Conservation (phyloP, 2,113 vertebrate genomes). For the Pheucticus melanocephalus region DNA sequence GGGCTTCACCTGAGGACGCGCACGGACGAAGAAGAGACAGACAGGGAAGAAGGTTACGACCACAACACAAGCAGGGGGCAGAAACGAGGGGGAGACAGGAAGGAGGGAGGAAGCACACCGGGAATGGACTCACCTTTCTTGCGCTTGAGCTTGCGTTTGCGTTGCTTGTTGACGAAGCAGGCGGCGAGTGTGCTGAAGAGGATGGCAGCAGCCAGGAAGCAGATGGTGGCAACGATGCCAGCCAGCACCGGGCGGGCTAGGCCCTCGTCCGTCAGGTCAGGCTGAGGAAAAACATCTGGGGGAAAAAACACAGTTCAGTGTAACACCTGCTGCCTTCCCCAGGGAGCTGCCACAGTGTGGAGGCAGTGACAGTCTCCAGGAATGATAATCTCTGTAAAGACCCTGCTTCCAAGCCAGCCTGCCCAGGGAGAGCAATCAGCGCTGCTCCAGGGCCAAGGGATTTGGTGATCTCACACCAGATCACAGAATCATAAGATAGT, state of each 20-base stretch:
- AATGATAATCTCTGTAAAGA: not conserved
- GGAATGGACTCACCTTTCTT: conserved; percentile 85
- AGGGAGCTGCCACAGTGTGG: not conserved
- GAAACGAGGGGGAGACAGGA: not conserved
- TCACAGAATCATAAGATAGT: not conserved
- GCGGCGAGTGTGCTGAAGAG: conserved; percentile 97
- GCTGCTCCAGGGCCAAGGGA: not conserved
- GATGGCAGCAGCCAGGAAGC: conserved; percentile 95
- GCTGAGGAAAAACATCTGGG: conserved; percentile 91
- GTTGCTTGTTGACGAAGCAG: conserved; percentile 98
- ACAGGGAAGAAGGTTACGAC: conserved; percentile 58
- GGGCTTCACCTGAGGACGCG: conserved; percentile 38
- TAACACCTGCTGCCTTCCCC: not conserved
- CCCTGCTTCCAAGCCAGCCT: not conserved
- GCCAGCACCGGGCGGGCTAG: conserved; percentile 94
- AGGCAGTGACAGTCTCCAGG: not conserved
- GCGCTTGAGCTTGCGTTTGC: conserved; percentile 95
- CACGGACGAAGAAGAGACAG: conserved; percentile 54
- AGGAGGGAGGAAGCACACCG: not conserved
- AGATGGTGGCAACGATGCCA: conserved; percentile 97
- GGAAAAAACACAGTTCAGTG: not conserved
- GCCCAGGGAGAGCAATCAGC: not conserved
- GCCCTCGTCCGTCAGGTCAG: conserved; percentile 92
- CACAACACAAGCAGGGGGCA: not conserved
- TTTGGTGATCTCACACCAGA: not conserved